Conservation (phyloP, 2,113 vertebrate species). For the Monarcha castaneiventris region DNA sequence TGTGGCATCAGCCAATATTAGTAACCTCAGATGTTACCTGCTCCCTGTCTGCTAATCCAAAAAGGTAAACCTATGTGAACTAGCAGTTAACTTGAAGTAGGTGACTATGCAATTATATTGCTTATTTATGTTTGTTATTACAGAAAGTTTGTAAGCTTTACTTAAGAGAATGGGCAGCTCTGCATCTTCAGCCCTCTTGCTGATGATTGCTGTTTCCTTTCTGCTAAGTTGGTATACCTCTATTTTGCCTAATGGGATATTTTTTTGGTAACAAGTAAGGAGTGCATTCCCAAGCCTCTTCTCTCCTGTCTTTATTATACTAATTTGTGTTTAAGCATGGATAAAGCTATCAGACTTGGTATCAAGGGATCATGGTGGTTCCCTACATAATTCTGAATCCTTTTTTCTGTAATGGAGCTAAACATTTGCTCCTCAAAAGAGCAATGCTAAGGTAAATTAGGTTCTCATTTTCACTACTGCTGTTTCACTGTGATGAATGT, state of each 20-base stretch:
- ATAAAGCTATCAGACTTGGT: neutral
- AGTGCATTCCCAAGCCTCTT: neutral
- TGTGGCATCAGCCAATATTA: neutral
- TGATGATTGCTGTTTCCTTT: neutral
- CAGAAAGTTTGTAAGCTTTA: neutral
- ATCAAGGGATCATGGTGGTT: neutral
- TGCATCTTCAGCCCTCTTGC: neutral
- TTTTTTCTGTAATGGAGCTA: neutral
- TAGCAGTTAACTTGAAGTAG: neutral
- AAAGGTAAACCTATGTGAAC: neutral
- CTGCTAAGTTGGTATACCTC: neutral
- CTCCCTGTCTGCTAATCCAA: neutral
- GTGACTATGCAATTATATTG: neutral
- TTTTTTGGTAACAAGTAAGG: neutral
- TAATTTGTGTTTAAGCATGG: neutral
- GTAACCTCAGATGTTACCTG: neutral
- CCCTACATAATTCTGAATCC: neutral
- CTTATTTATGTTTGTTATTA: neutral
- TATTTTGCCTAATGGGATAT: neutral
- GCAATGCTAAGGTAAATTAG: neutral
- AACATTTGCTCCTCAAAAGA: neutral
- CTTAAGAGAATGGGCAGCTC: neutral
- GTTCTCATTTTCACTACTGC: neutral
- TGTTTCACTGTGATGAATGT: neutral
- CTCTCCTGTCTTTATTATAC: neutral